phyloP scores from a whole-genome alignment of 2,888 invertebrate species.

The Leptopterna dolabrata region DNA sequence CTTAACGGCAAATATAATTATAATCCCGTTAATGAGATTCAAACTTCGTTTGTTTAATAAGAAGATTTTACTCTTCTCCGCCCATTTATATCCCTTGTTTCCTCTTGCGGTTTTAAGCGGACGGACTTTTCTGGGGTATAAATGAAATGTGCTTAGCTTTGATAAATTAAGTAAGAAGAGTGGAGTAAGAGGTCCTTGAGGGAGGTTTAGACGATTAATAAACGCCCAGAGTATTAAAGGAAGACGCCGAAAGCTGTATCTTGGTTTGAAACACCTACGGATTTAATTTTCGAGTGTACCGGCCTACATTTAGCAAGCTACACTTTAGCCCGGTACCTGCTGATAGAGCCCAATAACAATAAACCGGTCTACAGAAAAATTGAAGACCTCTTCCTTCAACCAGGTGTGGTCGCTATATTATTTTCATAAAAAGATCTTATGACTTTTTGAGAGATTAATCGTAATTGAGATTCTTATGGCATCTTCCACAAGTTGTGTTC shows the following conservation, averaged over 20 bases:
- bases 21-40: conserved; percentile 54
- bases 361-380: no score
- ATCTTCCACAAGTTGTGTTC: no score
- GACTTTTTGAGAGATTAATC: no score
- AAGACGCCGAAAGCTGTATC: neutral
- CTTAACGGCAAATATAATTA: conserved; percentile 49
- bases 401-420: no score
- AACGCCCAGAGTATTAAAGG: neutral
- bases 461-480: no score
- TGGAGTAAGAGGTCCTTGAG: conserved; percentile 9
- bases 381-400: no score
- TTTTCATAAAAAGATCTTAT: no score
- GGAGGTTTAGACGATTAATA: conserved; percentile 27
- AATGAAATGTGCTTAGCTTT: conserved; percentile 52
- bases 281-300: neutral
- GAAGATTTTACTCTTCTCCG: conserved; percentile 35
- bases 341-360: no score
- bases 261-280: neutral
- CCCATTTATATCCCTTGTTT: conserved; percentile 32
- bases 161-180: conserved; percentile 29
- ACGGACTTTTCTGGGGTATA: conserved; percentile 9
- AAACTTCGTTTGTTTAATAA: conserved; percentile 49
- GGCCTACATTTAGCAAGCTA: neutral
- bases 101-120: conserved; percentile 34
- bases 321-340: no score